These are phyloP conservation scores for Aeoliscus strigatus DNA, from an alignment of 2,797 vertebrate species.

Conservation along the genomic window DNA sequence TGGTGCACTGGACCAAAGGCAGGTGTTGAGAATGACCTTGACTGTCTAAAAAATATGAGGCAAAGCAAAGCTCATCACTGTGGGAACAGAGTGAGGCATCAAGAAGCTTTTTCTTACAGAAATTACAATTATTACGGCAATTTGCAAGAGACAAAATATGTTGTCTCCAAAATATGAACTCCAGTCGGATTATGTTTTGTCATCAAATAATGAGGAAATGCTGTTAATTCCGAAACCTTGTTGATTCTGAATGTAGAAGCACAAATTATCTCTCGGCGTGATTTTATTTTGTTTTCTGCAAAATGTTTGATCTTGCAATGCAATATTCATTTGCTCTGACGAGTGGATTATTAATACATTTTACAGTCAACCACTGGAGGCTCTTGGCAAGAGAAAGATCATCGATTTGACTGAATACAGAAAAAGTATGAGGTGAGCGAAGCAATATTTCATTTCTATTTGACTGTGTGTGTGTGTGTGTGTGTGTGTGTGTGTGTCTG, in stretches of 20 bases:
- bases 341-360: neutral
- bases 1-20: constrained; percentile 59
- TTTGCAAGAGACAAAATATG: neutral
- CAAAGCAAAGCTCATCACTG: constrained; percentile 18
- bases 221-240: neutral
- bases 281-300: neutral
- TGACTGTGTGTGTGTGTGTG: no score
- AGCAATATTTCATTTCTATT: no score
- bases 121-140: neutral
- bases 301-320: neutral
- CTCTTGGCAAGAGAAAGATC: neutral
- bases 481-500: no score
- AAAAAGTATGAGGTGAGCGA: neutral
- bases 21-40: constrained; percentile 59
- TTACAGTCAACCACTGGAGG: neutral
- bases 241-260: neutral
- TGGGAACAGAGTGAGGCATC: constrained; percentile 7
- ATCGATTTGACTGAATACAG: neutral
- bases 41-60: constrained; percentile 28
- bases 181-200: neutral
- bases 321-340: neutral
- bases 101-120: neutral
- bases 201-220: neutral
- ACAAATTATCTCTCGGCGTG: neutral
- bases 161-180: neutral